Evolutionary conservation across 2,888 invertebrate genomes (phyloP), one percentile per base, ranked within the genome.

Genomic region (Polia nebulosa): DNA sequence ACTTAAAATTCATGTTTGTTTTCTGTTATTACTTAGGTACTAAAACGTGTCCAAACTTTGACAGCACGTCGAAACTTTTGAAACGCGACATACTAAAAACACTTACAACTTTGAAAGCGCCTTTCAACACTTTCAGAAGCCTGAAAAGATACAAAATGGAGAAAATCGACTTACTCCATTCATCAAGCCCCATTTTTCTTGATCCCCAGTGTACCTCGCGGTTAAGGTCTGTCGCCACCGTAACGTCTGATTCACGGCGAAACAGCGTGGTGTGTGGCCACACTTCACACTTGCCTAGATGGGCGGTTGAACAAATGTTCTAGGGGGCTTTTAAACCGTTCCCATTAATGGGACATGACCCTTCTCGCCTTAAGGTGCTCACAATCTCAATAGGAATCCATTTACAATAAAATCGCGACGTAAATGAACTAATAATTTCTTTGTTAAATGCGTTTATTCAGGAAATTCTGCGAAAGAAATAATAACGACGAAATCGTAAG

Each of bases 231-330:
- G 52, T 49, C 51, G 57, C 53, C 61, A 56, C 51, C 59, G 34
- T 52, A 56, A 52, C 69, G 53, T 57, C 34, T 53, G 60, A 22
- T 20, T 36, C 68, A 66, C 53, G 53, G 69, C 25, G 27, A 73
- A 72, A 75, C 70, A 71, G 69, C 88, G 76, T 66, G 78, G 85
- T 87, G 88, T 88, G 88, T 88, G 88, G 88, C 75, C 86, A 69
- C 79, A 81, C 81, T 85, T 88, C 83, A 88, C 88, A 88, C 88
- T 83, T 82, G 72, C 72, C 70, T 62, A 71, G 76, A 80, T 76
- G 81, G 79, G 79, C 66, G 78, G 80, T 77, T 85, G 83, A 83
- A 87, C 85, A 86, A 87, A 87, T 85, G 84, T 83, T 81, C 76
- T 71, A 74, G 62, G 68, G 70, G 72, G 77, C 83, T 83, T 82